phyloP scores from a whole-genome alignment of 2,113 vertebrate genomes.

The Lonchura striata region DNA sequence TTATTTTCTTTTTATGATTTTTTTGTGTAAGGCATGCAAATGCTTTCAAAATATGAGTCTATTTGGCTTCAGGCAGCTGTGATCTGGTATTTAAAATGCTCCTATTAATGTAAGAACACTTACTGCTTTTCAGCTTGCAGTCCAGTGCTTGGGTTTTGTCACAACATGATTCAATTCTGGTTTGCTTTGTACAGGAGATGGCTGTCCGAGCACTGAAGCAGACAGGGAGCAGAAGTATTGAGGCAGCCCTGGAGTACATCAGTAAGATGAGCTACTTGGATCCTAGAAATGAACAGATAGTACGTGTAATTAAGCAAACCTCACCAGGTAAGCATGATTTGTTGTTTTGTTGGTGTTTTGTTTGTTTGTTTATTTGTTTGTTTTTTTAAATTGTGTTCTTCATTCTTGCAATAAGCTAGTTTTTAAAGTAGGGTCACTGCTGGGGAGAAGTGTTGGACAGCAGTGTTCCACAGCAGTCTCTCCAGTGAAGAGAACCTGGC shows the following conservation, averaged over 20 bases:
- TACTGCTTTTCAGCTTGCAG: neutral
- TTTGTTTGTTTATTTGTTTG: too few relatives aligned
- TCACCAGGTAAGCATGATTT: conserved; percentile 83
- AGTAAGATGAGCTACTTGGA: conserved; percentile 99
- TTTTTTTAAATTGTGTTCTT: neutral
- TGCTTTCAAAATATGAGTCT: neutral
- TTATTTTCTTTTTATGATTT: neutral
- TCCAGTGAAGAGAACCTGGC: neutral
- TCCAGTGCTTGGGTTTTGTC: neutral
- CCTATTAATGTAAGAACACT: neutral
- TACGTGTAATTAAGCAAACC: conserved; percentile 96
- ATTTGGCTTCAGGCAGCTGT: neutral
- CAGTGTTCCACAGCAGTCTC: neutral
- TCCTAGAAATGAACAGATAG: conserved; percentile 94
- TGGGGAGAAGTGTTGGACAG: neutral
- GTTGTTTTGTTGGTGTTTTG: too few relatives aligned
- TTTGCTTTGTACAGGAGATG: conserved; percentile 85
- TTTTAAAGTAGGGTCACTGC: neutral
- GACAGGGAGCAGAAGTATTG: conserved; percentile 94
- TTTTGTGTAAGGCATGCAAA: neutral
- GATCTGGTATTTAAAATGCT: neutral
- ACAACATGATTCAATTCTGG: neutral
- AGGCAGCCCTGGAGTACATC: conserved; percentile 95
- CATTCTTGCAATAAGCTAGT: neutral
- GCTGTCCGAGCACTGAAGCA: conserved; percentile 94